These are phyloP conservation scores for Aspidapion aeneum DNA, from an alignment of 2,888 invertebrate genomes.

Conservation along the genomic window DNA sequence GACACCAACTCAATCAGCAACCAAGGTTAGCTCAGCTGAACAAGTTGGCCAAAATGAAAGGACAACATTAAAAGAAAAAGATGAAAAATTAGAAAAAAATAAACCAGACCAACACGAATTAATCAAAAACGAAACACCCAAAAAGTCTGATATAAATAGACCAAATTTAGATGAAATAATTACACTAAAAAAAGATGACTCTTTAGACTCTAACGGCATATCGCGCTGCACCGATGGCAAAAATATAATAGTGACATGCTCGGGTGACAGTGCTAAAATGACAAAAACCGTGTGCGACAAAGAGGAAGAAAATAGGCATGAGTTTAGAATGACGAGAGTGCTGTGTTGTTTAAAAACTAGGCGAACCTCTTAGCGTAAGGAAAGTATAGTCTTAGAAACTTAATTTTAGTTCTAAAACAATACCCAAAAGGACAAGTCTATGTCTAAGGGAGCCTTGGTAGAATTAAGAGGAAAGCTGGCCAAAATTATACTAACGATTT, in stretches of 20 bases:
- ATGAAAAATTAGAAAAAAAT: conserved; percentile 9
- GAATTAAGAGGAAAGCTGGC: too few species aligned
- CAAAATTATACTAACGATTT: too few species aligned
- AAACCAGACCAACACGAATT: conserved; percentile 6
- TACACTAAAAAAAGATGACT: conserved; percentile 31
- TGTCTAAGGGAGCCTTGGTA: too few species aligned
- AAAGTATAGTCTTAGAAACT: too few species aligned
- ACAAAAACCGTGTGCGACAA: conserved; percentile 16
- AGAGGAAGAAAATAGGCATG: conserved; percentile 36
- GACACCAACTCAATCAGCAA: conserved; percentile 11
- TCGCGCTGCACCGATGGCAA: background rate
- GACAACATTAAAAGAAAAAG: too few species aligned
- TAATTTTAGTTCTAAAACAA: too few species aligned
- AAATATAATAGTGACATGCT: conserved; percentile 17
- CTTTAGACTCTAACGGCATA: conserved; percentile 14
- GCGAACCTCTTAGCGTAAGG: background rate
- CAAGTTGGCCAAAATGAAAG: conserved; percentile 2
- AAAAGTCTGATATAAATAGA: conserved; percentile 12
- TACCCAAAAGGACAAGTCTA: too few species aligned
- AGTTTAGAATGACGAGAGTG: conserved; percentile 52
- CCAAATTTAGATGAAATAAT: conserved; percentile 41
- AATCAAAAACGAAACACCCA: conserved; percentile 5
- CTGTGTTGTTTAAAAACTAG: conserved; percentile 51
- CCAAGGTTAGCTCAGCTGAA: conserved; percentile 4
- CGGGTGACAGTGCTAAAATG: conserved; percentile 9